Evolutionary conservation across 2,888 invertebrate genomes (phyloP).

Genomic region (Chrysotoxum bicinctum): DNA sequence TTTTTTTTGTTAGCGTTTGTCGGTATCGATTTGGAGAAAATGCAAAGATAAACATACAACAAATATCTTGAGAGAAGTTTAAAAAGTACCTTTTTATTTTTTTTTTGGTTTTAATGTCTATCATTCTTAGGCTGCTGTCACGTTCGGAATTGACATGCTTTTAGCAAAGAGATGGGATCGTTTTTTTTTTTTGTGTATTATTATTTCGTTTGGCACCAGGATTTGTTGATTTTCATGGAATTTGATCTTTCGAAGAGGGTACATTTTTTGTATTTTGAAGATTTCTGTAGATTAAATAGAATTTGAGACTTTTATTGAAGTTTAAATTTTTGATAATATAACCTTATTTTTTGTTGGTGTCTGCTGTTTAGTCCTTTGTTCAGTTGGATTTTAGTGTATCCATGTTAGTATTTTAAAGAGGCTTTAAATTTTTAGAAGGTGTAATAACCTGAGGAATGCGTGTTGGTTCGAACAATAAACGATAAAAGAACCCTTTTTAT

Average conservation of each 20-base stretch:
- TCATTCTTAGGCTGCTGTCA: slow-evolving; percentile 30
- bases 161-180: background rate
- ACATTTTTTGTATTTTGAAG: background rate
- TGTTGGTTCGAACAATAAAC: no score
- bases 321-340: background rate
- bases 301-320: background rate
- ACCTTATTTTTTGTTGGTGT: background rate
- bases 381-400: background rate
- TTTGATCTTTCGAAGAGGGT: slow-evolving; percentile 4
- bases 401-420: background rate
- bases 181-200: background rate
- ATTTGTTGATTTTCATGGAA: slow-evolving; percentile 19
- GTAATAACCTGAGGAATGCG: no score
- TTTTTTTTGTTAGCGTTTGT: background rate
- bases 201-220: background rate
- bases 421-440: no score
- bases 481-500: no score
- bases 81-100: slow-evolving; percentile 1
- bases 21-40: slow-evolving; percentile 21
- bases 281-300: background rate
- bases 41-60: slow-evolving; percentile 10
- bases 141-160: slow-evolving; percentile 25
- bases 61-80: slow-evolving; percentile 11
- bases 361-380: background rate
- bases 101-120: slow-evolving; percentile 22